A percentile compares a stretch with the other conserved stretches of the same genome.
Evolutionary conservation across 2,888 invertebrate species (phyloP).

Genomic region (Tholera decimalis): DNA sequence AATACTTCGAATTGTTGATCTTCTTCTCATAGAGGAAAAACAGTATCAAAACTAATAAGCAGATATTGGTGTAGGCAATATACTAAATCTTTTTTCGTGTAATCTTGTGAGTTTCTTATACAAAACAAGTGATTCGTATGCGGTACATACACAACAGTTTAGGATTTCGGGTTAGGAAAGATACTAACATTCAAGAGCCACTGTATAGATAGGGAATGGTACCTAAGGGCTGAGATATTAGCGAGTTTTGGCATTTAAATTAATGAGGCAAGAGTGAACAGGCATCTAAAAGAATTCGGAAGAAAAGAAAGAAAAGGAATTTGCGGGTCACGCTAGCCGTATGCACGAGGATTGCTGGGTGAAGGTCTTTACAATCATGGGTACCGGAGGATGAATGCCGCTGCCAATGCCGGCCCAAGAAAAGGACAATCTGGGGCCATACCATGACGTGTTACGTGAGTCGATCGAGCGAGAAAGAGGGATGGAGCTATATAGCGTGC

Average conservation of each 20-base stretch:
- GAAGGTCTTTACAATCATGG: too few species aligned
- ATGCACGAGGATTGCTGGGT: too few species aligned
- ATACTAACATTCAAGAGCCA: constrained; percentile 7
- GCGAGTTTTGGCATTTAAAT: not conserved
- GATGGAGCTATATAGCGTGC: too few species aligned
- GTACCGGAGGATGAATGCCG: too few species aligned
- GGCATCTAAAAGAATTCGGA: too few species aligned
- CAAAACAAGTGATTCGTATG: constrained; percentile 49
- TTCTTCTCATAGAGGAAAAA: not conserved
- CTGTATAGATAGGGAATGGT: constrained; percentile 7
- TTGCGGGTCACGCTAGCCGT: too few species aligned
- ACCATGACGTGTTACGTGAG: too few species aligned
- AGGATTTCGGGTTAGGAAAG: not conserved
- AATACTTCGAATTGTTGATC: constrained; percentile 8
- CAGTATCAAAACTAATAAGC: constrained; percentile 29
- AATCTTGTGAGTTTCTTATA: constrained; percentile 1
- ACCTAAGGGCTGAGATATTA: not conserved
- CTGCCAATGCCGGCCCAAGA: too few species aligned
- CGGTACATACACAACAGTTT: constrained; percentile 11
- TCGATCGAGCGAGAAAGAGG: too few species aligned
- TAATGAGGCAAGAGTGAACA: not conserved
- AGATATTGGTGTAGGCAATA: constrained; percentile 20
- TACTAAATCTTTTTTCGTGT: constrained; percentile 28
- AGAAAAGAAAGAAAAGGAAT: too few species aligned
- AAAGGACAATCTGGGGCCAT: too few species aligned